Base-by-base conservation (phyloP, 2,113 vertebrate genomes). In the Indicator maculatus region DNA sequence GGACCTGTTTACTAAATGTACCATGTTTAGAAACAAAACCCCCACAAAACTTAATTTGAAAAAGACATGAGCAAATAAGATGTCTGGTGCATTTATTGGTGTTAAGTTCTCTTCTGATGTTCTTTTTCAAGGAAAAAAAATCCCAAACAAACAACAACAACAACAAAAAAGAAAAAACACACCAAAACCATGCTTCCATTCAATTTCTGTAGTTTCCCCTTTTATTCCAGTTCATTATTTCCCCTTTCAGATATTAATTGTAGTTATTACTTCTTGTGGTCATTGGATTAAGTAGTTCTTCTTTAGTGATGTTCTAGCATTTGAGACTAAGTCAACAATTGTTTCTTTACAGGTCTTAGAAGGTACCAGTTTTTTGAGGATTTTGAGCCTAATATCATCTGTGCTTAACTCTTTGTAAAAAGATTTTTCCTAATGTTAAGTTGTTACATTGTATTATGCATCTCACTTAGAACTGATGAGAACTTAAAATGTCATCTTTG, bases 131-230 rank as follows among this genome's bases (percentile, higher is more conserved):
- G 36, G 36, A 36, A 36, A 36, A 36, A 36, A 36, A 36, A 36
- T 36, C 20, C 47, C 20, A 10, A 21, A 21, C 8, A 19, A 47
- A 21, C 20, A 47, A 21, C 19, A 47, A 47, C 4, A 21, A 47
- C 41, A 44, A 41, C 41, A 15, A 45, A 16, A 23, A 50, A 23
- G 11, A 52, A 52, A 24, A 23, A 26, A 5, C 21, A 18, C 45
- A 47, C 47, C 9, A 60, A 44, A 85, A 50, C 30, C 11, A 3
- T 0, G 0, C 5, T 55, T 41, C 7, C 38, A 3, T 10, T 7
- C 79, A 18, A 33, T 73, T 85, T 55, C 23, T 73, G 9, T 52
- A 19, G 6, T 60, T 65, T 8, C 26, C 7, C 3, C 64, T 61
- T 78, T 80, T 13, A 24, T 73, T 65, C 19, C 70, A 11, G 12